Conservation (phyloP, 2,888 invertebrate species). For the Lamproptera curius region DNA sequence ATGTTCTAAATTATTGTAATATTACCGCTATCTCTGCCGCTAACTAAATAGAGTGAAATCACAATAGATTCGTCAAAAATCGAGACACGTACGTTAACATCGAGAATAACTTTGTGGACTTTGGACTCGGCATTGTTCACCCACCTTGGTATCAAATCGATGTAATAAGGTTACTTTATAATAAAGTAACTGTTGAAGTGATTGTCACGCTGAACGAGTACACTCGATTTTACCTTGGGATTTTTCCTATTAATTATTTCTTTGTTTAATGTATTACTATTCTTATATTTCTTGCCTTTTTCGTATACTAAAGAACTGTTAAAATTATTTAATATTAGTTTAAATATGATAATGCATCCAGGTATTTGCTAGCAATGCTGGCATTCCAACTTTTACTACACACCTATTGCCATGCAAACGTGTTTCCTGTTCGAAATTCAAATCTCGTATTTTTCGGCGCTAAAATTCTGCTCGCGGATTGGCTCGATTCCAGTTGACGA, state of each 20-base stretch:
- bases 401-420: slow-evolving; percentile 1
- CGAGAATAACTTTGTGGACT: slow-evolving; percentile 68
- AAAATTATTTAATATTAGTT: no score
- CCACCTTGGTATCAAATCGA: slow-evolving; percentile 38
- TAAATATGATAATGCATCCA: no score
- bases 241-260: no score
- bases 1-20: no score
- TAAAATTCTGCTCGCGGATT: slow-evolving; percentile 7
- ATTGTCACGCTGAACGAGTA: not conserved
- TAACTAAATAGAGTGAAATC: slow-evolving; percentile 15
- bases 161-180: slow-evolving; percentile 17
- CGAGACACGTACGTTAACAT: slow-evolving; percentile 45
- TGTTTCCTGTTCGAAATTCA: not conserved
- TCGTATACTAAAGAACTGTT: no score
- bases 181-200: not conserved
- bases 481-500: slow-evolving; percentile 8
- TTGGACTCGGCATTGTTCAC: slow-evolving; percentile 67
- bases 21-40: no score
- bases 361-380: no score
- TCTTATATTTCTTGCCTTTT: no score
- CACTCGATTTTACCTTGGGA: no score
- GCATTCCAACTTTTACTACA: no score
- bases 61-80: slow-evolving; percentile 16
- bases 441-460: slow-evolving; percentile 8
- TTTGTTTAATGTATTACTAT: no score